Conservation (phyloP, 2,113 vertebrate species). For the Brienomyrus brachyistius region DNA sequence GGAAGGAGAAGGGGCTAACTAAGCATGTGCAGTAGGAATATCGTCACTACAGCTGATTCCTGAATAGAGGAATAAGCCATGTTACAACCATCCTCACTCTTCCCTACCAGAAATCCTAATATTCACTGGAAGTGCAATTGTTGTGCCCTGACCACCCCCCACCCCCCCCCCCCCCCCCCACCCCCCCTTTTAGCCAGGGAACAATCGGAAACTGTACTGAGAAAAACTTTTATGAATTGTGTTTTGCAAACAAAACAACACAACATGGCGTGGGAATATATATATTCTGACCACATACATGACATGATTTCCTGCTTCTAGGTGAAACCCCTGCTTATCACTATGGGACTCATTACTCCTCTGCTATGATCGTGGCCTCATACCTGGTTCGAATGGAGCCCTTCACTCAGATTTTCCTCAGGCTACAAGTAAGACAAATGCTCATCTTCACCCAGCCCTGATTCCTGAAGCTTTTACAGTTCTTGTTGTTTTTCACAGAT, state of each 20-base stretch:
- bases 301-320: conserved; percentile 38
- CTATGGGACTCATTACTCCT: conserved; percentile 97
- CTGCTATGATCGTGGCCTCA: conserved; percentile 96
- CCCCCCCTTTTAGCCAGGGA: too few species aligned
- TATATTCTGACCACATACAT: not conserved
- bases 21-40: too few species aligned
- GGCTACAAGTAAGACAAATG: conserved; percentile 75
- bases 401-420: conserved; percentile 94
- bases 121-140: not conserved
- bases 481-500: not conserved
- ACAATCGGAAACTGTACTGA: not conserved
- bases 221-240: not conserved
- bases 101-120: not conserved
- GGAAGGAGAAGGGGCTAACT: too few species aligned
- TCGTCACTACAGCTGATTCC: too few species aligned
- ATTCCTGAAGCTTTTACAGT: too few species aligned
- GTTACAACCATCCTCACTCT: too few species aligned
- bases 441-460: not conserved
- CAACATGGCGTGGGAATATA: too few species aligned
- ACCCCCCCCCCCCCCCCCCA: too few species aligned
- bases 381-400: conserved; percentile 97
- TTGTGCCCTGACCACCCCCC: too few species aligned
- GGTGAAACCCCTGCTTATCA: conserved; percentile 97
- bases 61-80: too few species aligned
- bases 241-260: too few species aligned